Evolutionary conservation across 2,113 vertebrate genomes (phyloP), one percentile per base, ranked within the genome.

Genomic region (Gadus chalcogrammus): DNA sequence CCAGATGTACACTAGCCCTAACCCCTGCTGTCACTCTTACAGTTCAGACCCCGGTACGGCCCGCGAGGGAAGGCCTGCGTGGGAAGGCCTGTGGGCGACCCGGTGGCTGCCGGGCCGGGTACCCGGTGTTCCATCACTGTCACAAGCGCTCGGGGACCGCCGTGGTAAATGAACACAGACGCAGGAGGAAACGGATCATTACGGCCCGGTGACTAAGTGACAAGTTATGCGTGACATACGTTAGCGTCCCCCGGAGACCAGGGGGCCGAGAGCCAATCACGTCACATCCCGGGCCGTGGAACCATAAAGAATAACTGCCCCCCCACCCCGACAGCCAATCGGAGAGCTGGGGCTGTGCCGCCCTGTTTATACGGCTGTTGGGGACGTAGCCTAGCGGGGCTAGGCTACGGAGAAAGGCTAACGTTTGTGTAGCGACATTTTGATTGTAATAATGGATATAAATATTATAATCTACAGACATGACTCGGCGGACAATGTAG

Each of bases 181-280:
- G 86, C 61, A 82, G 75, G 69, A 81, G 88, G 87, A 88, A 90
- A 90, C 87, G 85, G 89, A 89, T 90, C 87, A 89, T 90, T 91
- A 89, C 2, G 65, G 79, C 71, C 71, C 71, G 71, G 6, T 6
- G 55, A 82, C 80, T 78, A 72, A 82, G 88, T 87, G 88, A 90
- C 80, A 83, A 79, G 84, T 76, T 87, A 78, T 79, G 77, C 67
- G 73, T 82, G 85, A 89, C 88, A 82, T 73, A 83, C 85, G 82
- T 76, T 74, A 67, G 80, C 81, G 79, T 73, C 87, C 90, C 84
- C 71, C 60, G 61, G 84, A 87, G 87, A 86, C 59, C 74, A 79
- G 77, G 61, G 83, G 83, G n/a, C 76, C 74, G 2, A 82, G 82
- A 83, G 77, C 76, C 86, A 83, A 84, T 73, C 65, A 76, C 88